Percentiles rank a stretch among this genome's conserved stretches.
Evolutionary conservation across 2,888 invertebrate species (phyloP).

Genomic region (Folsomia candida): DNA sequence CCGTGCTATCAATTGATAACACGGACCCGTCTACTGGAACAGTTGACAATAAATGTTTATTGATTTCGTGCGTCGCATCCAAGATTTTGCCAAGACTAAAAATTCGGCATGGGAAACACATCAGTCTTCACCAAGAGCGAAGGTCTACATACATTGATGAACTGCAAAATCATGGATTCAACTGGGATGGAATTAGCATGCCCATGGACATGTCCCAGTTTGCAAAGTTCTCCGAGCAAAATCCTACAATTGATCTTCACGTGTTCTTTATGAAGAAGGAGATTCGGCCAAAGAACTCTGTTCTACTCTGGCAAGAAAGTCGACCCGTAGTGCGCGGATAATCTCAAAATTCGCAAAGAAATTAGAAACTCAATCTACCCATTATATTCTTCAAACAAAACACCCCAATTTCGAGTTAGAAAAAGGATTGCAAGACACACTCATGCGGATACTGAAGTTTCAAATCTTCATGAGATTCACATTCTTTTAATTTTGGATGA

Average conservation of each 20-base stretch:
- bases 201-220: not conserved
- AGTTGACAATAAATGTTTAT: no score
- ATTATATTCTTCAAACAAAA: not conserved
- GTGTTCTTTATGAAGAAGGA: not conserved
- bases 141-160: no score
- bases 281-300: not conserved
- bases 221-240: not conserved
- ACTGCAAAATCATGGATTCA: no score
- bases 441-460: no score
- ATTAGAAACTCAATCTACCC: not conserved
- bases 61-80: no score
- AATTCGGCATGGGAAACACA: no score
- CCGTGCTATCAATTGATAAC: no score
- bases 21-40: no score
- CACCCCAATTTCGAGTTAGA: not conserved
- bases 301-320: not conserved
- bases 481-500: not conserved
- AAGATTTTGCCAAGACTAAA: no score
- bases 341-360: not conserved
- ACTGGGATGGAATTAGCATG: not conserved
- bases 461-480: no score
- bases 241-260: not conserved
- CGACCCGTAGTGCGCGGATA: not conserved
- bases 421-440: no score
- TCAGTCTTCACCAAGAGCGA: no score